These are phyloP conservation scores for Sympetrum striolatum DNA, from an alignment of 2,888 invertebrate genomes.

Conservation along the genomic window DNA sequence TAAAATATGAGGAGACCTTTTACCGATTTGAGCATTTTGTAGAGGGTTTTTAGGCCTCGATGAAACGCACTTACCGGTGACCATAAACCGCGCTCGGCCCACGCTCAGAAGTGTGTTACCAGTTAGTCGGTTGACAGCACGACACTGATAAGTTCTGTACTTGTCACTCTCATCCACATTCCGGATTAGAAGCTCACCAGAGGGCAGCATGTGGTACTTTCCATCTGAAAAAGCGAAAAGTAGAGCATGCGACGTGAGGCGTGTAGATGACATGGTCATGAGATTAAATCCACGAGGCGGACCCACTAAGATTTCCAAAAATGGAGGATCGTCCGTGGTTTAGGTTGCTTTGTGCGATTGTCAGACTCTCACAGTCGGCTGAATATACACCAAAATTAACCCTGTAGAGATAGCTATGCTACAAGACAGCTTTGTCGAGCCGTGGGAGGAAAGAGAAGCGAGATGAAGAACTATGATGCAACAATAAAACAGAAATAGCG, in stretches of 20 bases:
- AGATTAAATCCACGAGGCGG: neutral
- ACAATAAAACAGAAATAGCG: too few species aligned
- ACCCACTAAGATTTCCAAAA: neutral
- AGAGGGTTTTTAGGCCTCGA: too few species aligned
- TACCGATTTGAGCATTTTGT: too few species aligned
- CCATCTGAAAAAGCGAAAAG: slow-evolving; percentile 48
- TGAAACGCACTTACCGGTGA: slow-evolving; percentile 47
- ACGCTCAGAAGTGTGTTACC: slow-evolving; percentile 49
- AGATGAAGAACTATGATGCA: too few species aligned
- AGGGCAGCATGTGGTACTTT: slow-evolving; percentile 51
- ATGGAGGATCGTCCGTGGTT: neutral
- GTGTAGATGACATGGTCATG: neutral
- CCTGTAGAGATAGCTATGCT: too few species aligned
- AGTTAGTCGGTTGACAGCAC: slow-evolving; percentile 50
- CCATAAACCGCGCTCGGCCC: slow-evolving; percentile 48
- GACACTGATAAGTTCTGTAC: slow-evolving; percentile 50
- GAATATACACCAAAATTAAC: neutral
- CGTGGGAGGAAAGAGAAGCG: too few species aligned
- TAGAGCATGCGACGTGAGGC: neutral
- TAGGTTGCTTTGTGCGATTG: neutral
- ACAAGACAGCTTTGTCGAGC: too few species aligned
- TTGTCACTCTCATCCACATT: slow-evolving; percentile 49
- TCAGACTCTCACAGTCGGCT: neutral
- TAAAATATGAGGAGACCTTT: too few species aligned
- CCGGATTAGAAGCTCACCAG: slow-evolving; percentile 50